Evolutionary conservation across 2,113 vertebrate species (phyloP).

Genomic region (Hipposideros armiger): DNA sequence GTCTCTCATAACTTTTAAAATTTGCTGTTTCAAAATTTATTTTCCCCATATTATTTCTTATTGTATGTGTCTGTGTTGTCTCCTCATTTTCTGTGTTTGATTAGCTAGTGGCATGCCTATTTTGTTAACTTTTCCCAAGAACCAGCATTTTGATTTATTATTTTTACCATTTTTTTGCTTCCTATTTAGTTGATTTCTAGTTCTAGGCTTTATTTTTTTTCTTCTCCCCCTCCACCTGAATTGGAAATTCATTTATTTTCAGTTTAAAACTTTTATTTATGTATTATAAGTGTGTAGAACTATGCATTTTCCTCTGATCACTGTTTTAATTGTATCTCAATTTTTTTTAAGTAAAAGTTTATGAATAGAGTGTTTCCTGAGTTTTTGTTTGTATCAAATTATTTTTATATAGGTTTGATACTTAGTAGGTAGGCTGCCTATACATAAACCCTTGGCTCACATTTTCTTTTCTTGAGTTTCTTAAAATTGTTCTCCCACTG

Average conservation of each 20-base stretch:
- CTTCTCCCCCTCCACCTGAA: background rate
- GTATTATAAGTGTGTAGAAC: background rate
- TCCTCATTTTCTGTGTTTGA: background rate
- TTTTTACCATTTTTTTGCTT: slow-evolving; percentile 9
- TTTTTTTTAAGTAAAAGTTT: background rate
- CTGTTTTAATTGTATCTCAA: background rate
- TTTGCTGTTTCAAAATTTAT: slow-evolving; percentile 20
- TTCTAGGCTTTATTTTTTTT: background rate
- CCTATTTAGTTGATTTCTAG: background rate
- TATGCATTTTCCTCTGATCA: background rate
- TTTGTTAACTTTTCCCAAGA: background rate
- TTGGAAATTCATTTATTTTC: background rate
- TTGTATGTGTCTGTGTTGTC: background rate
- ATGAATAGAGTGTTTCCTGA: background rate
- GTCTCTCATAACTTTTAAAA: background rate
- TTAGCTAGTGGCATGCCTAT: background rate
- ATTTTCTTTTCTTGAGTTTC: background rate
- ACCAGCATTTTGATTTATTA: background rate
- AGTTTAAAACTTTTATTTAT: background rate
- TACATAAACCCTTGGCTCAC: background rate
- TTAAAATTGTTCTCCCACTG: background rate
- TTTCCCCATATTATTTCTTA: background rate
- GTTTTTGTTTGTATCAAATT: background rate
- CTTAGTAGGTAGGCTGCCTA: background rate
- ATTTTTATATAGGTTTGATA: background rate